Conservation (phyloP, 2,797 vertebrate species). For the Enteromius treurensis region DNA sequence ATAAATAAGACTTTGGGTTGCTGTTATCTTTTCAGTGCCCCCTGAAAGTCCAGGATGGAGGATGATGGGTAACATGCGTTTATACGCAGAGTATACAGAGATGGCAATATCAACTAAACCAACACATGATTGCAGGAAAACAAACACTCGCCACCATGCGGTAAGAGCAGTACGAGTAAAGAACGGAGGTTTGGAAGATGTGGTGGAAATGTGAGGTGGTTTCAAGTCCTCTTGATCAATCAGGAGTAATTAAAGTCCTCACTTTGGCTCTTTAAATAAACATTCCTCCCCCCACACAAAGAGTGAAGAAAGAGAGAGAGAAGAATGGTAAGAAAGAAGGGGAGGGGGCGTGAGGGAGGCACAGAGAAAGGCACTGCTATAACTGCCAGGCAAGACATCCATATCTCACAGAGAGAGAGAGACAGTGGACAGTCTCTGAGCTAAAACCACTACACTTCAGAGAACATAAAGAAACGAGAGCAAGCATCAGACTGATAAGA, state of each 20-base stretch:
- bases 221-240: constrained; percentile 27
- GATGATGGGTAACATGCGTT: not conserved
- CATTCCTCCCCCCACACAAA: constrained; percentile 60
- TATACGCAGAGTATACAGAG: not conserved
- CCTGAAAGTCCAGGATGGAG: constrained; percentile 12
- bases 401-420: constrained; percentile 26
- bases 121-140: constrained; percentile 15
- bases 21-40: not conserved
- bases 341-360: constrained; percentile 49
- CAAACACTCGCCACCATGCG: constrained; percentile 5
- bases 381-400: constrained; percentile 45
- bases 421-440: not conserved
- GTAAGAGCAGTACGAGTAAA: not conserved
- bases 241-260: constrained; percentile 36
- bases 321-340: constrained; percentile 30
- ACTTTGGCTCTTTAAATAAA: constrained; percentile 59
- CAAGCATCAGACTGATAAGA: not conserved
- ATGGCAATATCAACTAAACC: constrained; percentile 3
- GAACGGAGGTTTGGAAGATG: constrained; percentile 5
- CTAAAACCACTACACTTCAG: not conserved
- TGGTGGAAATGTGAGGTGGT: constrained; percentile 12
- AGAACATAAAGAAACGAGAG: constrained; percentile 5
- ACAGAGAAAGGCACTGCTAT: constrained; percentile 62
- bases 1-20: not conserved
- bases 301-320: constrained; percentile 66